phyloP scores from a whole-genome alignment of 2,113 vertebrate species.

The Promerops cafer region DNA sequence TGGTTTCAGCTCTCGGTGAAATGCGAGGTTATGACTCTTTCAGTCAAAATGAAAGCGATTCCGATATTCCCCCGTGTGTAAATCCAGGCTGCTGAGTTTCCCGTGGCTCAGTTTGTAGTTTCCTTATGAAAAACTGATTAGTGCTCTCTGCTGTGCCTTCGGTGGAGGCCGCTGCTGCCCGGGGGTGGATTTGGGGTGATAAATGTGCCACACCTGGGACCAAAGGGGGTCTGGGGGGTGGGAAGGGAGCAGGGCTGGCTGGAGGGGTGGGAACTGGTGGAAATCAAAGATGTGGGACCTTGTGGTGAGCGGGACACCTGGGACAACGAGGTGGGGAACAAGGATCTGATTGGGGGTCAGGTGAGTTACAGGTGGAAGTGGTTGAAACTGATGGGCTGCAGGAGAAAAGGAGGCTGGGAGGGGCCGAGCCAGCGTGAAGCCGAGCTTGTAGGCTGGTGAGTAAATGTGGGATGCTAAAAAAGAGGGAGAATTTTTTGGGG shows the following conservation, averaged over 20 bases:
- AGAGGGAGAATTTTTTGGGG: fast-evolving
- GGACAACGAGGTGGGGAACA: neutral
- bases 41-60: conserved; percentile 50
- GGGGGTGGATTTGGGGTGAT: fast-evolving
- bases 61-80: conserved; percentile 34
- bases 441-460: neutral
- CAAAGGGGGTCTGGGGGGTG: neutral
- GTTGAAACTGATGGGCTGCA: neutral
- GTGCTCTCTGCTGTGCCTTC: neutral
- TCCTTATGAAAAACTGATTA: conserved; percentile 17
- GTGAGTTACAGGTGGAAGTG: neutral
- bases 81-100: conserved; percentile 58
- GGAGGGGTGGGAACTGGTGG: neutral
- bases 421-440: fast-evolving
- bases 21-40: conserved; percentile 51
- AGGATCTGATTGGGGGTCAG: neutral
- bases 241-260: neutral
- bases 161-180: neutral
- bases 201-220: neutral
- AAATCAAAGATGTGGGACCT: neutral
- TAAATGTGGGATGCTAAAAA: fast-evolving
- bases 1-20: conserved; percentile 24
- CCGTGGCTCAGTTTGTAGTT: neutral
- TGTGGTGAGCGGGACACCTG: neutral
- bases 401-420: neutral